A percentile compares a stretch with the other conserved stretches of the same genome.
Conservation (phyloP, 2,797 vertebrate genomes). For the Morus bassanus region DNA sequence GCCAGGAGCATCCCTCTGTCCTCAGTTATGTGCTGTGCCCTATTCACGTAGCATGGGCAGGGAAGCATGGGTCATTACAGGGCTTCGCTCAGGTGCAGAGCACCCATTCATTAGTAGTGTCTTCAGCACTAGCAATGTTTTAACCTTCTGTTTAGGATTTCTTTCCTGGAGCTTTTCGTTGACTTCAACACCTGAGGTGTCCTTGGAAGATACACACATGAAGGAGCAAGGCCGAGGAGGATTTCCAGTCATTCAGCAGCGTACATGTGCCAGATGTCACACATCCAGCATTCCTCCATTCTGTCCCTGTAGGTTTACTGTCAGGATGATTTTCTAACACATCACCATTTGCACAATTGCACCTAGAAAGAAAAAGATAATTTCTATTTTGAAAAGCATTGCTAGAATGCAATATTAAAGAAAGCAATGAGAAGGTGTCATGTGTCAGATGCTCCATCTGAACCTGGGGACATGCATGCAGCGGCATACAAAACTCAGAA, state of each 20-base stretch:
- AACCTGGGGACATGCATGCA: background rate
- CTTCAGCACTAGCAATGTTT: background rate
- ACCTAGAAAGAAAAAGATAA: no score
- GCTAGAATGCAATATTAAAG: background rate
- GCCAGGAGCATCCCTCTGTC: background rate
- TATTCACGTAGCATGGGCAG: fast-evolving
- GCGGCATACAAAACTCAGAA: background rate
- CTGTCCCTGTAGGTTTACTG: background rate
- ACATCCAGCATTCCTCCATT: background rate
- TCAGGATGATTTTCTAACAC: background rate
- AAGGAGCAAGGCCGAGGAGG: background rate
- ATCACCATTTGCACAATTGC: background rate
- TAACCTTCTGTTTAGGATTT: background rate
- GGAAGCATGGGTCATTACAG: no score
- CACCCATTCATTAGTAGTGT: no score
- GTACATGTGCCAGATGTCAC: background rate
- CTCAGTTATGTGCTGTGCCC: background rate
- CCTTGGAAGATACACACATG: background rate
- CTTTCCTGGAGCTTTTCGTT: background rate
- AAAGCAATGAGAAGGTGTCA: background rate
- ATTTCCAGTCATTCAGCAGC: background rate
- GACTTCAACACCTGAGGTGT: background rate
- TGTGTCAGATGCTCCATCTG: fast-evolving
- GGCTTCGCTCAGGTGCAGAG: background rate
- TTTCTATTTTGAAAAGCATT: background rate